Evolutionary conservation across 1,140 invertebrate genomes (phyloP).

Genomic region (Trichonephila clavata): DNA sequence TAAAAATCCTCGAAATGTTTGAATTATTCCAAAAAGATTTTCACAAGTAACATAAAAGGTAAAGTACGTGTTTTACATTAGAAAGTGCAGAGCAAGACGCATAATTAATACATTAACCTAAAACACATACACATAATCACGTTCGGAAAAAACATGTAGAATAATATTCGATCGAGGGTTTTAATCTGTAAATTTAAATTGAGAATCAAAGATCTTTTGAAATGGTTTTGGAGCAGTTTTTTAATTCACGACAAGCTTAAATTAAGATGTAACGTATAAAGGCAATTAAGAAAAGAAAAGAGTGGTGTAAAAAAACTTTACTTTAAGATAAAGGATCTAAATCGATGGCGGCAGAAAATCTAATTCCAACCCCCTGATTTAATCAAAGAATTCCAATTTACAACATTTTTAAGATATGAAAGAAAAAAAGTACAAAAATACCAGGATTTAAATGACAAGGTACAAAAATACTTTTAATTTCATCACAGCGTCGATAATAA

Average conservation of each 20-base stretch:
- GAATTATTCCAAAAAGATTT: not conserved
- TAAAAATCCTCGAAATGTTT: slow-evolving; percentile 16
- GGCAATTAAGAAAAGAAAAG: not conserved
- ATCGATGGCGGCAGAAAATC: not conserved
- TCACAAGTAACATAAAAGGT: too few relatives aligned
- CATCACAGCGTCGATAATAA: not conserved
- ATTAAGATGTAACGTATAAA: not conserved
- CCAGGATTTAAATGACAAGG: not conserved
- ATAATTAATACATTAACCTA: slow-evolving; percentile 4
- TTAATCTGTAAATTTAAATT: slow-evolving; percentile 8
- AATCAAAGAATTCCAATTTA: not conserved
- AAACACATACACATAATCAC: not conserved
- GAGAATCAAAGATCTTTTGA: not conserved
- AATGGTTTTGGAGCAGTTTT: not conserved
- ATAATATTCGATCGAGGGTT: not conserved
- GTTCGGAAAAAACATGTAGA: not conserved
- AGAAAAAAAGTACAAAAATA: not conserved
- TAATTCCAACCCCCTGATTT: not conserved
- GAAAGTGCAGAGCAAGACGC: not conserved
- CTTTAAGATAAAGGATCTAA: too few relatives aligned
- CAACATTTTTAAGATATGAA: not conserved
- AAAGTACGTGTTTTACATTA: too few relatives aligned
- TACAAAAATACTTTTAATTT: not conserved
- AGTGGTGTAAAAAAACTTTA: not conserved
- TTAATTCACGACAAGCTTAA: not conserved